Percentiles rank a stretch among this genome's conserved stretches.
phyloP scores from a whole-genome alignment of 2,113 vertebrate species.

The Nannospalax galili region DNA sequence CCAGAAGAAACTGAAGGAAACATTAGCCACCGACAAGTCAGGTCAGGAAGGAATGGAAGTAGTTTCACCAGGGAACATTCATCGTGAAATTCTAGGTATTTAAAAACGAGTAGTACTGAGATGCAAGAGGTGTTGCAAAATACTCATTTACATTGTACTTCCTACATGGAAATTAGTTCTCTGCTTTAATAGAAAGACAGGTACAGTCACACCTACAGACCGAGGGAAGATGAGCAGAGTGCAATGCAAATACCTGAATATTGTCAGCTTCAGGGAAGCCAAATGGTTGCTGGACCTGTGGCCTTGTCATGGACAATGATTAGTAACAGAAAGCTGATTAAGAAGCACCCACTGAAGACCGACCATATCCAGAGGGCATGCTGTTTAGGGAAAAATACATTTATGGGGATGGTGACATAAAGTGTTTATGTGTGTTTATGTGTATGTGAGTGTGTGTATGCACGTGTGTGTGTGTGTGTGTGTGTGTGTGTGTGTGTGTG shows the following conservation, averaged over 20 bases:
- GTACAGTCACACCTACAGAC: background rate
- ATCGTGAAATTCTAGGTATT: background rate
- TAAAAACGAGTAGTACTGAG: background rate
- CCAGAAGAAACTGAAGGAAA: background rate
- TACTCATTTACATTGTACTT: background rate
- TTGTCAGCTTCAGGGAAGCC: background rate
- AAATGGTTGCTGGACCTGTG: fast-evolving
- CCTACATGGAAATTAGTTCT: background rate
- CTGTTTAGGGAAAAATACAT: background rate
- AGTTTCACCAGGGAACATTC: background rate
- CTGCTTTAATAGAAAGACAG: background rate
- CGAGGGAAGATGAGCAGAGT: background rate
- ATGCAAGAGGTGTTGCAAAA: background rate
- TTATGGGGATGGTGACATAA: background rate
- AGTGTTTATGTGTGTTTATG: too few relatives aligned
- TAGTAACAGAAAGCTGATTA: background rate
- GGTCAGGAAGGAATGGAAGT: background rate
- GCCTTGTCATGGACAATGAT: background rate
- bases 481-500: too few relatives aligned
- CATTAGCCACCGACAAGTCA: background rate
- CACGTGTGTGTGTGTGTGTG: too few relatives aligned
- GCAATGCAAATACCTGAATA: background rate
- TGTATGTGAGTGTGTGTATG: too few relatives aligned
- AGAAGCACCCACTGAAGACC: background rate
- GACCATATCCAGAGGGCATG: background rate